Conservation (phyloP, 2,113 vertebrate genomes). For the Ovis canadensis region DNA sequence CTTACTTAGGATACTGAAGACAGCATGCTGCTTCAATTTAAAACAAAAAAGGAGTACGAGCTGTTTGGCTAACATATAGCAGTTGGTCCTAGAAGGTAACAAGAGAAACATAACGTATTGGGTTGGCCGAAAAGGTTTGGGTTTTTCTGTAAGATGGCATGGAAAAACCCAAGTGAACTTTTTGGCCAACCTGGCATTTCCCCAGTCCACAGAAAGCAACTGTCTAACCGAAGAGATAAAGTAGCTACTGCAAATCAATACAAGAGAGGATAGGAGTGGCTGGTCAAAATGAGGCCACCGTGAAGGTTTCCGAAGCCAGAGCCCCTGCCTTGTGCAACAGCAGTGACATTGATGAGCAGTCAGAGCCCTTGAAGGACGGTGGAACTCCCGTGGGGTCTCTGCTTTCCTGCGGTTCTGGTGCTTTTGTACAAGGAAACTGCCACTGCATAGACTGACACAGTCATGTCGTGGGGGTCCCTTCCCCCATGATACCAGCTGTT, state of each 20-base stretch:
- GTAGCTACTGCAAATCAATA: not conserved
- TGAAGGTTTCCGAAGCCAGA: not conserved
- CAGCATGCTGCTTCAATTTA: not conserved
- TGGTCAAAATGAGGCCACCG: not conserved
- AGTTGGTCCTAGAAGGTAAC: not conserved
- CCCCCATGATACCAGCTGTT: not conserved
- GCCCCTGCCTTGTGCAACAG: not conserved
- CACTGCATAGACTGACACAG: not conserved
- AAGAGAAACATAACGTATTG: not conserved
- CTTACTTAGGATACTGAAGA: not conserved
- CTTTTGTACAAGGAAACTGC: not conserved
- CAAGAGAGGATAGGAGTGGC: not conserved
- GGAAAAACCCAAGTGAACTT: not conserved
- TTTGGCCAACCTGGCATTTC: not conserved
- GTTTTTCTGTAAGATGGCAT: not conserved
- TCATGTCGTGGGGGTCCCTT: not conserved
- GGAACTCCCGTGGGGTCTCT: not conserved
- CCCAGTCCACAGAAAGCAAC: not conserved
- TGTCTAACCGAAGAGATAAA: not conserved
- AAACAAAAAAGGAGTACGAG: not conserved
- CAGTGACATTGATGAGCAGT: not conserved
- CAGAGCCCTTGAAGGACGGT: not conserved
- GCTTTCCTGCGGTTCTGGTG: not conserved
- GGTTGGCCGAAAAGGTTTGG: not conserved
- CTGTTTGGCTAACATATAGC: not conserved